Conservation (phyloP, 2,888 invertebrate species). For the Athripsodes cinereus region DNA sequence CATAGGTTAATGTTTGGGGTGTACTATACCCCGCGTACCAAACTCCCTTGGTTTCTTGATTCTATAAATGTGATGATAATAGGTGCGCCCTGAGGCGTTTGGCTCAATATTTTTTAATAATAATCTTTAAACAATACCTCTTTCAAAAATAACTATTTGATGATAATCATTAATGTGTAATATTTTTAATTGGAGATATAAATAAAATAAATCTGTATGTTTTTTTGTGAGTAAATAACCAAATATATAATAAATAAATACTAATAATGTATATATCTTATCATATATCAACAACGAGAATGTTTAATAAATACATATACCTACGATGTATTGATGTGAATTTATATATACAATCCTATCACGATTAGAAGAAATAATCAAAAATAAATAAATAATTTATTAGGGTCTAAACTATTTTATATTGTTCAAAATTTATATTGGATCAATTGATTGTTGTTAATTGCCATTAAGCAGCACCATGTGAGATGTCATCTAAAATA, state of each 20-base stretch:
- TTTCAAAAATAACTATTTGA: constrained; percentile 46
- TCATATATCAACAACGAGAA: constrained; percentile 8
- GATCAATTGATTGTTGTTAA: no score
- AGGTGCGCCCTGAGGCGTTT: constrained; percentile 47
- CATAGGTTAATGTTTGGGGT: not conserved
- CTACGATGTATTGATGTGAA: constrained; percentile 5
- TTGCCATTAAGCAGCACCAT: no score
- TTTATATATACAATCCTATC: constrained; percentile 11
- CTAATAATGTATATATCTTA: no score
- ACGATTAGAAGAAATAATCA: not conserved
- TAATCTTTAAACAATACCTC: constrained; percentile 55
- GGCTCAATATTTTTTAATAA: constrained; percentile 55
- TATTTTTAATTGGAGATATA: not conserved
- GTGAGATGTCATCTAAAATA: no score
- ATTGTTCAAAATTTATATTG: not conserved
- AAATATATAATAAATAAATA: constrained; percentile 9
- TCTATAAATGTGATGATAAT: constrained; percentile 51
- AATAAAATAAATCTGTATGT: no score
- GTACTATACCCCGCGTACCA: constrained; percentile 37
- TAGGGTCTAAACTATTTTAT: not conserved
- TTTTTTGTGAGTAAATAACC: constrained; percentile 7
- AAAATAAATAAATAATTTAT: not conserved
- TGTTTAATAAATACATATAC: constrained; percentile 15
- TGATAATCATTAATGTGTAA: constrained; percentile 42
- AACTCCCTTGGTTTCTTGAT: constrained; percentile 51